Evolutionary conservation across 2,888 invertebrate species (phyloP).

Genomic region (Dichetophora obliterata): DNA sequence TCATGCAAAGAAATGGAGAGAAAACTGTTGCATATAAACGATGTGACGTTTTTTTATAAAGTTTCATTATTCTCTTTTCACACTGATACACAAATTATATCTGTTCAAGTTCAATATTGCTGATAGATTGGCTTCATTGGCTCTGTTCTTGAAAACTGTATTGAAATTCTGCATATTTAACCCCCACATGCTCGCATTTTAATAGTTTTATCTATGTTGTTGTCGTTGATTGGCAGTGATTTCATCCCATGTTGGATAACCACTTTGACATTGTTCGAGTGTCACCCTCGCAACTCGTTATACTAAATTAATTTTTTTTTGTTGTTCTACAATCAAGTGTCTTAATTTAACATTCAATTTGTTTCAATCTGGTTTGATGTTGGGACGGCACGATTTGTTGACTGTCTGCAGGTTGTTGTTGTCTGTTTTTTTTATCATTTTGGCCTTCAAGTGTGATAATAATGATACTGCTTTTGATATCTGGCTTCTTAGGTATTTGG

Average conservation of each 20-base stretch:
- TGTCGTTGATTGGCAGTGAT: background rate
- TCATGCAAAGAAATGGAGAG: too few relatives aligned
- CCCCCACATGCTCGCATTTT: background rate
- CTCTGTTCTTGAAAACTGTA: background rate
- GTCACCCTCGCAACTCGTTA: conserved; percentile 10
- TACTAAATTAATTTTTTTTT: background rate
- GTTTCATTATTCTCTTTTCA: too few relatives aligned
- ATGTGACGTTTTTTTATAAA: too few relatives aligned
- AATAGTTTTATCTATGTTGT: background rate
- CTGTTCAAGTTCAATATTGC: conserved; percentile 15
- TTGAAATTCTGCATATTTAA: background rate
- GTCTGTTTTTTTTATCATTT: conserved; percentile 13
- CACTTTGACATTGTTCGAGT: conserved; percentile 25
- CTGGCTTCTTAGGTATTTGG: too few relatives aligned
- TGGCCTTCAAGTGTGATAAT: conserved; percentile 14
- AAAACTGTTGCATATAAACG: too few relatives aligned
- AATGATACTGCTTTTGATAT: too few relatives aligned
- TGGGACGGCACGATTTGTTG: background rate
- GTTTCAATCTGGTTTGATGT: conserved; percentile 38
- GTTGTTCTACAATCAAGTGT: background rate
- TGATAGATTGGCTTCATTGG: background rate
- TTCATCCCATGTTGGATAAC: conserved; percentile 18
- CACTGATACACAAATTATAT: background rate
- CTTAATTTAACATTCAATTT: conserved; percentile 38
- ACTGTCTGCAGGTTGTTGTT: conserved; percentile 2